Base-by-base conservation (phyloP, 2,113 vertebrate species). In the Salvelinus fontinalis region DNA sequence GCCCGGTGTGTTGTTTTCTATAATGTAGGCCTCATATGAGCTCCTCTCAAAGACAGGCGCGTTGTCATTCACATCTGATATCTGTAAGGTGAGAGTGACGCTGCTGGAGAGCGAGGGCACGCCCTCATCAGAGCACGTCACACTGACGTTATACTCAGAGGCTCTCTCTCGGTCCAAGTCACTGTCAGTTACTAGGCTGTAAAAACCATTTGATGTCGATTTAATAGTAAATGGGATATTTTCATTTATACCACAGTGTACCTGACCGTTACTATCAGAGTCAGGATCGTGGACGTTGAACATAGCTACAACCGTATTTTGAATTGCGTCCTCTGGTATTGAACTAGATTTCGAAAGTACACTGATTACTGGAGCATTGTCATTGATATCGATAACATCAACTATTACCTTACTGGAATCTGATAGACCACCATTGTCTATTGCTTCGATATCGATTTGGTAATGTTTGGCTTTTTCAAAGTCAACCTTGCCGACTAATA, bases 331-430 rank as follows among this genome's bases (percentile, higher is more conserved):
- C 26, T 90, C 90, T 67, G 20, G 60, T 69, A 94, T 44, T 4
- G 72, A 64, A 73, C 1, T 77, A n/a, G 84, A 84, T 1, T 79
- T 64, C 8, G 83, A 89, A 51, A 82, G 89, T 0, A 94, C 54
- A 27, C 79, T 90, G 34, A 93, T 87, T 0, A 77, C 74, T 4
- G 93, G 93, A 3, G 24, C 62, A 70, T 92, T 94, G 66, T 94
- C 92, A 85, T 94, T 94, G 9, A 81, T 85, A 65, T 94, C 92
- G 4, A 74, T n/a, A 54, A 94, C 75, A 66, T 93, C 91, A 0
- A 93, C 84, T 6, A 88, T 67, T 2, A 95, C 49, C 0, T 92
- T 83, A 70, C 92, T 87, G 0, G 89, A 91, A 0, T 89, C 80
- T 0, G 73, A 67, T 0, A 93, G 26, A 0, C 92, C 89, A 0